phyloP scores from a whole-genome alignment of 2,888 invertebrate genomes.

The Pimpla rufipes region DNA sequence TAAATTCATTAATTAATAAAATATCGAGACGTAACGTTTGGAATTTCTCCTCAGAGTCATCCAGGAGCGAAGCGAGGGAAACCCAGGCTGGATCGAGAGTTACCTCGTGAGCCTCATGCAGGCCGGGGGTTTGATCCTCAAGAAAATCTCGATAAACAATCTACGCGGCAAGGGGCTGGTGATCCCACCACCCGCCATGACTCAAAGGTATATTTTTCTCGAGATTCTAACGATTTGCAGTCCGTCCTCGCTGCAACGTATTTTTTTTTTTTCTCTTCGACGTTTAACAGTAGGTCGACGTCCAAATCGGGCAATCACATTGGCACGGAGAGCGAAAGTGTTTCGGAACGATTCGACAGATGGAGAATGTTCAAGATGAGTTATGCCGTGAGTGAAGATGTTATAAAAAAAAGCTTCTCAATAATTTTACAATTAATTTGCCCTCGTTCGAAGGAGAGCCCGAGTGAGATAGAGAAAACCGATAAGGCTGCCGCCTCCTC shows the following conservation, averaged over 20 bases:
- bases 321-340: constrained; percentile 39
- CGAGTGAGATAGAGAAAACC: constrained; percentile 38
- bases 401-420: not conserved
- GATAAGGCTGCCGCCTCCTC: not conserved
- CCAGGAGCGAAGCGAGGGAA: constrained; percentile 88
- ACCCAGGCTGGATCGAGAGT: constrained; percentile 90
- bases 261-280: too few species aligned
- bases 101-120: constrained; percentile 88
- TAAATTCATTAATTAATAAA: too few species aligned
- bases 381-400: constrained; percentile 81
- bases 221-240: too few species aligned
- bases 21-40: too few species aligned
- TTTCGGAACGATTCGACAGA: constrained; percentile 74
- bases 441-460: constrained; percentile 70
- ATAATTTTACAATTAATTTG: constrained; percentile 11
- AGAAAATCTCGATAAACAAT: constrained; percentile 82
- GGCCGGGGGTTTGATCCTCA: constrained; percentile 86
- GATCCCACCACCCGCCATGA: constrained; percentile 76
- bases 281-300: constrained; percentile 21
- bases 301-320: constrained; percentile 22
- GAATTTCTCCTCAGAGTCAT: constrained; percentile 83
- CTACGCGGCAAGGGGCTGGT: constrained; percentile 78
- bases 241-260: too few species aligned
- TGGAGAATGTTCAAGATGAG: constrained; percentile 86
- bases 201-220: constrained; percentile 28